Conservation (phyloP, 2,888 invertebrate genomes). For the Drosophila anomalata region DNA sequence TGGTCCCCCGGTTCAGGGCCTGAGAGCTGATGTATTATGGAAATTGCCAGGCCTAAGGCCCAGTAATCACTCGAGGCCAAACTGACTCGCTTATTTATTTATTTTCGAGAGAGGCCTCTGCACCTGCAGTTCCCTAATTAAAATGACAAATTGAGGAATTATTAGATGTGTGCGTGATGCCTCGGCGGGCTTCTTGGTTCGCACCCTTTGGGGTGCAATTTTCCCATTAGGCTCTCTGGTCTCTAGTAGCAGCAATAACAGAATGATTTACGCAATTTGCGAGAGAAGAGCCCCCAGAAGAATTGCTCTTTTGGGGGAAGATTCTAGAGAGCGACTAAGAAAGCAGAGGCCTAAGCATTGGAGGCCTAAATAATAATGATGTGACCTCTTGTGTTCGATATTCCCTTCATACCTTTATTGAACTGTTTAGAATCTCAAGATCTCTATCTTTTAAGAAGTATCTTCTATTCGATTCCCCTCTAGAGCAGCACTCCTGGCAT, state of each 20-base stretch:
- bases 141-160: conserved; percentile 68
- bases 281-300: conserved; percentile 5
- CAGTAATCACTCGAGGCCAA: conserved; percentile 33
- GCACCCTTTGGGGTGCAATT: conserved; percentile 64
- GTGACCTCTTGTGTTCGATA: no score
- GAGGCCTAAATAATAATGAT: no score
- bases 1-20: conserved; percentile 6
- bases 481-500: neutral
- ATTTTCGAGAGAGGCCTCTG: conserved; percentile 2
- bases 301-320: conserved; percentile 9
- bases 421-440: neutral
- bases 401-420: no score
- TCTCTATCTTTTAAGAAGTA: conserved; percentile 4
- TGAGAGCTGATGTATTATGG: conserved; percentile 25
- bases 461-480: conserved; percentile 1
- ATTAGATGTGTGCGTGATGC: conserved; percentile 61
- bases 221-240: conserved; percentile 53
- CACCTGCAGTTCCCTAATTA: conserved; percentile 61
- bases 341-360: no score
- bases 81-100: neutral
- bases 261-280: conserved; percentile 45
- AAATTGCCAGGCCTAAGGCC: conserved; percentile 27
- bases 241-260: conserved; percentile 40
- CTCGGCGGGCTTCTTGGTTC: conserved; percentile 25
- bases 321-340: neutral